Percentiles rank a stretch among this genome's conserved stretches.
Evolutionary conservation across 2,888 invertebrate species (phyloP).

Genomic region (Invenusta paracnida): DNA sequence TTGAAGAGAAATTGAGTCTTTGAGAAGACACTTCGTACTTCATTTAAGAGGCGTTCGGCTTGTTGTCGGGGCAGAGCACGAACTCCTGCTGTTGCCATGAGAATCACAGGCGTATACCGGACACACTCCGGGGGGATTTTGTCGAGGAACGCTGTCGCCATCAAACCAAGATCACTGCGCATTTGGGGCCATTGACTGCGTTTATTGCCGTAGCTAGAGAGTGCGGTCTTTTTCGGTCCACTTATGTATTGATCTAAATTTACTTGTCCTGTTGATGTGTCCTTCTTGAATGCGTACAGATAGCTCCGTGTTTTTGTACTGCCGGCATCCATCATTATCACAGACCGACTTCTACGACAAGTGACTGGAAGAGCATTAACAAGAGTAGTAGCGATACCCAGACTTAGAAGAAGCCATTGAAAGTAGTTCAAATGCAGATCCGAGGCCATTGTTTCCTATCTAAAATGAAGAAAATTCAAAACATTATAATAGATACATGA

Average conservation of each 20-base stretch:
- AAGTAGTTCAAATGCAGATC: no score
- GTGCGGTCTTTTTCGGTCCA: background rate
- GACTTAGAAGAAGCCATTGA: no score
- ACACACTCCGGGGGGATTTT: slow-evolving; percentile 5
- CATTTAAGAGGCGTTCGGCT: slow-evolving; percentile 11
- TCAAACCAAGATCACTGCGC: background rate
- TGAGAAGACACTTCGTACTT: slow-evolving; percentile 14
- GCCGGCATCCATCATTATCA: slow-evolving; percentile 35
- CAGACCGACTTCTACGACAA: background rate
- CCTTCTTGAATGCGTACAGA: background rate
- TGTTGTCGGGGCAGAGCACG: background rate
- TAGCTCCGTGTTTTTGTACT: slow-evolving; percentile 32
- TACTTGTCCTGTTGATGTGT: no score
- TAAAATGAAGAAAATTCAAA: no score
- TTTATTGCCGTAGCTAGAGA: slow-evolving; percentile 23
- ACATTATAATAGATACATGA: no score
- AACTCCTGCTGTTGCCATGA: slow-evolving; percentile 34
- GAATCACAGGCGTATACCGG: background rate
- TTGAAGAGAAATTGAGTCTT: slow-evolving; percentile 18
- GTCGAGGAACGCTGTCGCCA: background rate
- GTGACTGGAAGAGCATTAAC: no score
- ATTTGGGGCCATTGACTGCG: slow-evolving; percentile 23
- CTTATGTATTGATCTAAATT: no score
- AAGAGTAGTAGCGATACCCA: no score
- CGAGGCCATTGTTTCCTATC: no score